phyloP scores from a whole-genome alignment of 1,140 invertebrate genomes.

The Cyclargus thomasi region DNA sequence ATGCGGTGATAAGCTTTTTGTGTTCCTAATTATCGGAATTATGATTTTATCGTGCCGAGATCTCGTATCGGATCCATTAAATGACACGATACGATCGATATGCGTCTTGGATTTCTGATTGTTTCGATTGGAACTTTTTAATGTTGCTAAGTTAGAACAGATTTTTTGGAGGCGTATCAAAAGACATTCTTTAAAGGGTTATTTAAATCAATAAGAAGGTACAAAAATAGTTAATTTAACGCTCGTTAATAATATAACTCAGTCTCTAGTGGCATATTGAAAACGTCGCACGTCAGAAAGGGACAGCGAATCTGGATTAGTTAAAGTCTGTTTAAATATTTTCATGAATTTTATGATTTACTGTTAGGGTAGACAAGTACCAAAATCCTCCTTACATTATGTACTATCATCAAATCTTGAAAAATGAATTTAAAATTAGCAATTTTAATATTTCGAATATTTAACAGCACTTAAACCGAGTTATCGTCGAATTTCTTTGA shows the following conservation, averaged over 20 bases:
- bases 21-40: not conserved
- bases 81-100: not conserved
- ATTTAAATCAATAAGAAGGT: too few relatives aligned
- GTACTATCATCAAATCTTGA: not conserved
- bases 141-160: not conserved
- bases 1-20: conserved; percentile 2
- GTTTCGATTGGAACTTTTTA: not conserved
- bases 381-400: not conserved
- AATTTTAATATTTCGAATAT: not conserved
- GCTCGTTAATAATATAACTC: too few relatives aligned
- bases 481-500: not conserved
- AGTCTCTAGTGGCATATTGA: too few relatives aligned
- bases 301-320: too few relatives aligned
- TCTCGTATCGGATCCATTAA: not conserved
- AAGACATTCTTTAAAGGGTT: too few relatives aligned
- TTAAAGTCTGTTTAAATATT: too few relatives aligned
- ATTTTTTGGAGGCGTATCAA: too few relatives aligned
- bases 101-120: not conserved
- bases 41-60: not conserved
- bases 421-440: not conserved
- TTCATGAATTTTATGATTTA: too few relatives aligned
- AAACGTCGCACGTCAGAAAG: too few relatives aligned
- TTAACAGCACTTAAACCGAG: not conserved
- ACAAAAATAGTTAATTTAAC: too few relatives aligned
- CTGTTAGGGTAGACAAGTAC: too few relatives aligned